Percentiles rank a stretch among this genome's conserved stretches.
Conservation (phyloP, 2,888 invertebrate species). For the Cosmia pyralina region DNA sequence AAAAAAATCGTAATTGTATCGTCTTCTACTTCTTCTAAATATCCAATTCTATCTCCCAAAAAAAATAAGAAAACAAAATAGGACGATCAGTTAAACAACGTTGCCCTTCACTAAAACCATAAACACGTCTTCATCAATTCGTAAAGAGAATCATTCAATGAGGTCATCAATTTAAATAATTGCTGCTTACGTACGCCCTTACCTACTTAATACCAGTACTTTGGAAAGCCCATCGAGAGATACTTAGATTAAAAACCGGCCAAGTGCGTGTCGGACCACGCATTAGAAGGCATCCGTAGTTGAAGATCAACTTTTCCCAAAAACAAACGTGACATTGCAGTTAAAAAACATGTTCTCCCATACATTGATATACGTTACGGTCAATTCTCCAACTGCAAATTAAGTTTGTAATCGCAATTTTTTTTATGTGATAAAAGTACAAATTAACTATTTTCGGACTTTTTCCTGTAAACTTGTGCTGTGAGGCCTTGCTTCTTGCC, state of each 20-base stretch:
- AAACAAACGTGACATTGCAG: too few species aligned
- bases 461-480: too few species aligned
- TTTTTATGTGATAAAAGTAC: too few species aligned
- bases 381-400: too few species aligned
- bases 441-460: too few species aligned
- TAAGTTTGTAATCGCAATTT: too few species aligned
- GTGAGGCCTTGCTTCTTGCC: too few species aligned
- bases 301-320: too few species aligned
- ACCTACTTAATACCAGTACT: not conserved
- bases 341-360: too few species aligned
- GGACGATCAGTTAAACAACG: not conserved
- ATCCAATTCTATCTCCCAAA: not conserved
- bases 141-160: not conserved
- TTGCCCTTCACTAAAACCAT: not conserved
- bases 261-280: too few species aligned
- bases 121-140: constrained; percentile 16
- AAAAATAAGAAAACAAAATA: not conserved
- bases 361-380: too few species aligned
- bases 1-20: not conserved
- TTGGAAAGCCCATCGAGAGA: constrained; percentile 4
- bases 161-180: constrained; percentile 36
- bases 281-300: too few species aligned
- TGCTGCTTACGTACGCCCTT: constrained; percentile 5
- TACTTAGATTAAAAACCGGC: constrained; percentile 27
- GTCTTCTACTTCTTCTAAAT: not conserved